These are phyloP conservation scores for Opisthograptis luteolata DNA, from an alignment of 2,888 invertebrate species.

Conservation along the genomic window DNA sequence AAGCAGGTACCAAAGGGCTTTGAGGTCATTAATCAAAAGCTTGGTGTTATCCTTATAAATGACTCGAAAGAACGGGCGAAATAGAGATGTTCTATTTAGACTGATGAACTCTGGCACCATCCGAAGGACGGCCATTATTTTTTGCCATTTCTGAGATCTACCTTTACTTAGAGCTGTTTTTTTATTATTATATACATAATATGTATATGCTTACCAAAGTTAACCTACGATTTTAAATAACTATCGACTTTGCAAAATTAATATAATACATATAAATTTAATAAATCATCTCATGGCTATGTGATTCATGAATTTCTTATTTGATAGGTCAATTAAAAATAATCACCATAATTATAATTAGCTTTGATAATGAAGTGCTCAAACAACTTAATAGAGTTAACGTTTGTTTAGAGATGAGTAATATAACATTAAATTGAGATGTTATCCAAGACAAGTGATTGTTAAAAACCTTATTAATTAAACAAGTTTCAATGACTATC, in stretches of 20 bases:
- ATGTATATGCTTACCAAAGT: no score
- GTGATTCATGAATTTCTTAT: slow-evolving; percentile 24
- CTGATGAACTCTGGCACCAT: slow-evolving; percentile 59
- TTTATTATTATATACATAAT: no score
- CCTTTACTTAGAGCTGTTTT: no score
- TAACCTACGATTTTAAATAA: no score
- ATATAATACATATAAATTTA: no score
- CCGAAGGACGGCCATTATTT: slow-evolving; percentile 54
- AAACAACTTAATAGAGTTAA: neutral
- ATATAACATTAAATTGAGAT: no score
- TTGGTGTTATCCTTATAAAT: slow-evolving; percentile 63
- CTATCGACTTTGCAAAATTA: no score
- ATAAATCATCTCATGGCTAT: slow-evolving; percentile 20
- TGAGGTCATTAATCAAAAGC: slow-evolving; percentile 74
- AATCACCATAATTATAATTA: slow-evolving; percentile 19
- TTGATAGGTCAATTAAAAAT: slow-evolving; percentile 15
- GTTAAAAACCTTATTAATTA: no score
- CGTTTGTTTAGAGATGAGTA: neutral
- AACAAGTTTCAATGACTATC: no score
- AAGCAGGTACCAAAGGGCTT: slow-evolving; percentile 70
- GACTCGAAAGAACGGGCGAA: slow-evolving; percentile 60
- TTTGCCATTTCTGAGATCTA: slow-evolving; percentile 34
- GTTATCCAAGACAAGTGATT: no score
- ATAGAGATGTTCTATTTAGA: slow-evolving; percentile 62
- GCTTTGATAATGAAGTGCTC: slow-evolving; percentile 4